Evolutionary conservation across 2,113 vertebrate genomes (phyloP).

Genomic region (Tursiops truncatus): DNA sequence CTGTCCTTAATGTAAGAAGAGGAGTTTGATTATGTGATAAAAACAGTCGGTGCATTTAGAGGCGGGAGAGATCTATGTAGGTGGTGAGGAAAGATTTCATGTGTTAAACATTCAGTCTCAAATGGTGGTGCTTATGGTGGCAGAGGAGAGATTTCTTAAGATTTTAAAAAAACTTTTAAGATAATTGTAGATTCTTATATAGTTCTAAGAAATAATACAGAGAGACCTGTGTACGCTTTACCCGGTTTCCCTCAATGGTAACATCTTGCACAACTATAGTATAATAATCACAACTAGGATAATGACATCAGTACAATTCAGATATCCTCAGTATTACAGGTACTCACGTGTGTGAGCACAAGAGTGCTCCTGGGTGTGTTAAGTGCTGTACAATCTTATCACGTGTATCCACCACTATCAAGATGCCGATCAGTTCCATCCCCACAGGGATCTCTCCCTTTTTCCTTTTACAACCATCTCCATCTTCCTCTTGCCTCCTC

Average conservation of each 20-base stretch:
- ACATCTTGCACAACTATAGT: neutral
- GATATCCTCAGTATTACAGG: neutral
- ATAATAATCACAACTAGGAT: neutral
- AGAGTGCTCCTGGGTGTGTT: neutral
- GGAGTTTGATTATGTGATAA: neutral
- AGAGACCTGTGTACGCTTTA: neutral
- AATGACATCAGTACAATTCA: neutral
- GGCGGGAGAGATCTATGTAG: neutral
- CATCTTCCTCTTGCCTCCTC: neutral
- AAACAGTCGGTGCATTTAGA: neutral
- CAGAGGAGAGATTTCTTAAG: neutral
- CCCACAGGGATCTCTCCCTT: neutral
- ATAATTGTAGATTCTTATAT: neutral
- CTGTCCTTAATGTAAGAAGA: neutral
- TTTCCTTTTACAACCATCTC: neutral
- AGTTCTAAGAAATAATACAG: neutral
- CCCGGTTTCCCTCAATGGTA: neutral
- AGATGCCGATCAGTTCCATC: neutral
- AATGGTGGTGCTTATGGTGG: neutral
- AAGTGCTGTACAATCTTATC: neutral
- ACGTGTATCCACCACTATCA: rapidly evolving
- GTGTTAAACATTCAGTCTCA: neutral
- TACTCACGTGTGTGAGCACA: neutral
- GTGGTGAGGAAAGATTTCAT: neutral
- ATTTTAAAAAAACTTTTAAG: neutral